Evolutionary conservation across 2,888 invertebrate species (phyloP).

Genomic region (Timema cristinae): DNA sequence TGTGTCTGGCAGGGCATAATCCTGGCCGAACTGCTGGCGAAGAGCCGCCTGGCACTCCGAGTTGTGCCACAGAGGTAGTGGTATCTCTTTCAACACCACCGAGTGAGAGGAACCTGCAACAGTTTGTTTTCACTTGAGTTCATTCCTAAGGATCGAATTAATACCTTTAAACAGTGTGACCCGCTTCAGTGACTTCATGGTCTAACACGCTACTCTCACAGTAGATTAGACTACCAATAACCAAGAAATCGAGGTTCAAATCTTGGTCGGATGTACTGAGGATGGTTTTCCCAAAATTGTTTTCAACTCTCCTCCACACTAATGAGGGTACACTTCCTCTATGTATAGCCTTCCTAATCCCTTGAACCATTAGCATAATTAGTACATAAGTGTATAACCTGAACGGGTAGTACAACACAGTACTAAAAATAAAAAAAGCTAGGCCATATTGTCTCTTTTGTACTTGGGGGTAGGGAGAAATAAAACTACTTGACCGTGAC

Average conservation of each 20-base stretch:
- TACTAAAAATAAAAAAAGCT: background rate
- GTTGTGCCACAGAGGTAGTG: conserved; percentile 44
- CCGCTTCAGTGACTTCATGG: no score
- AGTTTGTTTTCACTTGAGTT: background rate
- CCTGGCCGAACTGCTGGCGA: conserved; percentile 42
- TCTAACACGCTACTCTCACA: no score
- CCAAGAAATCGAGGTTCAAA: no score
- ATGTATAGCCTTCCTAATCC: no score
- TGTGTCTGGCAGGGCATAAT: conserved; percentile 41
- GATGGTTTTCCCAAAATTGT: no score
- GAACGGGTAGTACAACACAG: background rate
- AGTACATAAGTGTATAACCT: no score
- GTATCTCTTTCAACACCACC: conserved; percentile 44
- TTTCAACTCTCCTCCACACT: background rate
- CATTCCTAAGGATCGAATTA: background rate
- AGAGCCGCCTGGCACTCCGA: conserved; percentile 42
- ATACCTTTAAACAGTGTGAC: background rate
- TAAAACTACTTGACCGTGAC: background rate
- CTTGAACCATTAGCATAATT: no score
- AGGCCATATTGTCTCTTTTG: background rate
- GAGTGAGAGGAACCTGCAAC: conserved; percentile 42
- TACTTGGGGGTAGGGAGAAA: no score
- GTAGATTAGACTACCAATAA: no score
- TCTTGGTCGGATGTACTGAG: no score
- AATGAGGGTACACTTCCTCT: background rate